phyloP scores from a whole-genome alignment of 2,888 invertebrate species.

The Eristalinus sepulchralis region DNA sequence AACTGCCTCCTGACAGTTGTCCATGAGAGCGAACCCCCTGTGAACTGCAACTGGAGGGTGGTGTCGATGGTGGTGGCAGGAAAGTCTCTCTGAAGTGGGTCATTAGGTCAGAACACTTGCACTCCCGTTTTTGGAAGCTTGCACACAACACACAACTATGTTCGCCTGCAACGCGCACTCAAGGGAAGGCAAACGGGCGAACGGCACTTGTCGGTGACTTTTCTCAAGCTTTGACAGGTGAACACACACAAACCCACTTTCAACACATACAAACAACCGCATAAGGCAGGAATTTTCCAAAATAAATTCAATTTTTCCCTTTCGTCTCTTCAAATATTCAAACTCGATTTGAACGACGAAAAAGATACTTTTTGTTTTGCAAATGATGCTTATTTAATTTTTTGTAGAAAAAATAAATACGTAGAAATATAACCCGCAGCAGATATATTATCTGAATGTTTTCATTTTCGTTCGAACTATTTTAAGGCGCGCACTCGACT shows the following conservation, averaged over 20 bases:
- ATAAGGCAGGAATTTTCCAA: background rate
- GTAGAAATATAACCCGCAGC: constrained; percentile 23
- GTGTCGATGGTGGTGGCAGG: background rate
- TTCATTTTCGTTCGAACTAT: constrained; percentile 72
- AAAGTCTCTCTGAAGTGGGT: constrained; percentile 57
- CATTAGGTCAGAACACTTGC: constrained; percentile 66
- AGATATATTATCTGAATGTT: constrained; percentile 64
- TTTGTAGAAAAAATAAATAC: constrained; percentile 11
- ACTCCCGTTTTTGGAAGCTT: constrained; percentile 62
- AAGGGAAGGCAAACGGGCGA: background rate
- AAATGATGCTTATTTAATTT: background rate
- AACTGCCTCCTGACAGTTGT: background rate
- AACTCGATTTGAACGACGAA: background rate
- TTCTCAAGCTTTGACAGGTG: constrained; percentile 28
- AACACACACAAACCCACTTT: constrained; percentile 8
- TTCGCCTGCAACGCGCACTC: background rate
- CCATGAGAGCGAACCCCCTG: background rate
- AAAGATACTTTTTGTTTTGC: constrained; percentile 26
- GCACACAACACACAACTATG: constrained; percentile 26
- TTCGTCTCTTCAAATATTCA: background rate
- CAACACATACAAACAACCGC: background rate
- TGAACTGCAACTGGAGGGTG: background rate
- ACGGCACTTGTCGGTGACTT: constrained; percentile 10
- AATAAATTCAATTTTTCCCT: background rate
- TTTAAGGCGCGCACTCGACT: constrained; percentile 71